Percentiles rank a stretch among this genome's conserved stretches.
Evolutionary conservation across 1,140 invertebrate species (phyloP).

Genomic region (Lanistes nyassanus): DNA sequence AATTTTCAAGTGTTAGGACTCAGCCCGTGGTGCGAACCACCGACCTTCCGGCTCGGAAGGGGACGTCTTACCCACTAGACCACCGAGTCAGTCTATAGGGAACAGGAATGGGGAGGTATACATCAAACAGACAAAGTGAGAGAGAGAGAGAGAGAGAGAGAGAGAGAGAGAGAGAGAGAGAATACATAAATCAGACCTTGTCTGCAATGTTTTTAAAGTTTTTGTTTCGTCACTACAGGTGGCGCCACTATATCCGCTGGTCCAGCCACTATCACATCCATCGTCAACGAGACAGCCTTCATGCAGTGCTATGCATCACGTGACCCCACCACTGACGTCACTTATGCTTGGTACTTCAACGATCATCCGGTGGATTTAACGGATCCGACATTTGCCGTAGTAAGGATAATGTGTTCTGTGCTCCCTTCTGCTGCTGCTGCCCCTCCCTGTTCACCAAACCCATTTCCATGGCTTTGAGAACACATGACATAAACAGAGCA

Average conservation of each 20-base stretch:
- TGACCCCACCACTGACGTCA: conserved; percentile 31
- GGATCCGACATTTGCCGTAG: neutral
- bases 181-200: neutral
- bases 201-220: neutral
- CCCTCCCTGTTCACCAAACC: neutral
- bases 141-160: no score
- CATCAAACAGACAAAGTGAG: no score
- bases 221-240: conserved; percentile 33
- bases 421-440: no score
- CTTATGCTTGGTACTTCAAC: conserved; percentile 51
- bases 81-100: no score
- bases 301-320: conserved; percentile 44
- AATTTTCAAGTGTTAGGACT: no score
- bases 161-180: no score
- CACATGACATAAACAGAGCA: no score
- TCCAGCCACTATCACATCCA: conserved; percentile 22
- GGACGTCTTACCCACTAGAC: no score
- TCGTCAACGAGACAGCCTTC: conserved; percentile 52
- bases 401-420: neutral
- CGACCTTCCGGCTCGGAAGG: no score
- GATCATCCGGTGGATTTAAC: conserved; percentile 33
- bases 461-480: neutral
- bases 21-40: no score
- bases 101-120: neutral
- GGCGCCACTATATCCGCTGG: conserved; percentile 36